A percentile compares a stretch with the other conserved stretches of the same genome.
These are phyloP conservation scores for Temnopleurus reevesii DNA, from an alignment of 53 echinoderm and acorn worm species.

Conservation along the genomic window DNA sequence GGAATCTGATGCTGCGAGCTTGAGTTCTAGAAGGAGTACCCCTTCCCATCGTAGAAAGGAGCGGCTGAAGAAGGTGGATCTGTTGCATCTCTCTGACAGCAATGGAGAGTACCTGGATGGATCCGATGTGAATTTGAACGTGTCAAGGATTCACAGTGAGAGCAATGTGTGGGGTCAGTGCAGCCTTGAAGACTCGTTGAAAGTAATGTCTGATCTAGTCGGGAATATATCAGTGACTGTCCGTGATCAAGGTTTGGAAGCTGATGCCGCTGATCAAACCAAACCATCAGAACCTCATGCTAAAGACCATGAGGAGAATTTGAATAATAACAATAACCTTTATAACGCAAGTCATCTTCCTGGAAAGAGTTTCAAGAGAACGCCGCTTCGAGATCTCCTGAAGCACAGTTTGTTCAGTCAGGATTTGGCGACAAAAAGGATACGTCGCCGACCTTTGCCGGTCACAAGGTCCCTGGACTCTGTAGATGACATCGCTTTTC, in stretches of 20 bases:
- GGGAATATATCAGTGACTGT: slow-evolving; percentile 38
- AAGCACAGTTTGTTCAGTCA: slow-evolving; percentile 49
- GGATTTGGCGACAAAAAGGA: background rate
- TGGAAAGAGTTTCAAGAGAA: background rate
- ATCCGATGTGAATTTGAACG: slow-evolving; percentile 32
- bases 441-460: slow-evolving; percentile 14
- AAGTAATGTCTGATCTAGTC: slow-evolving; percentile 43
- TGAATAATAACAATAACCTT: slow-evolving; percentile 40
- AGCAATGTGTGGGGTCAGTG: background rate
- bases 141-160: slow-evolving; percentile 12
- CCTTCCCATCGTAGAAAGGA: slow-evolving; percentile 13
- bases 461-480: slow-evolving; percentile 45
- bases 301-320: background rate
- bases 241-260: background rate
- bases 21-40: slow-evolving; percentile 21
- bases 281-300: background rate
- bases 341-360: background rate
- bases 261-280: background rate
- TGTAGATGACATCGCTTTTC: background rate
- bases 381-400: slow-evolving; percentile 38
- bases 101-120: slow-evolving; percentile 33
- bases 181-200: slow-evolving; percentile 38
- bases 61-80: background rate
- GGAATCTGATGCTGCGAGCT: slow-evolving; percentile 23
- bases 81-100: slow-evolving; percentile 19